Percentiles rank a stretch among this genome's conserved stretches.
Evolutionary conservation across 2,888 invertebrate species (phyloP).

Genomic region (Dryobotodes eremita): DNA sequence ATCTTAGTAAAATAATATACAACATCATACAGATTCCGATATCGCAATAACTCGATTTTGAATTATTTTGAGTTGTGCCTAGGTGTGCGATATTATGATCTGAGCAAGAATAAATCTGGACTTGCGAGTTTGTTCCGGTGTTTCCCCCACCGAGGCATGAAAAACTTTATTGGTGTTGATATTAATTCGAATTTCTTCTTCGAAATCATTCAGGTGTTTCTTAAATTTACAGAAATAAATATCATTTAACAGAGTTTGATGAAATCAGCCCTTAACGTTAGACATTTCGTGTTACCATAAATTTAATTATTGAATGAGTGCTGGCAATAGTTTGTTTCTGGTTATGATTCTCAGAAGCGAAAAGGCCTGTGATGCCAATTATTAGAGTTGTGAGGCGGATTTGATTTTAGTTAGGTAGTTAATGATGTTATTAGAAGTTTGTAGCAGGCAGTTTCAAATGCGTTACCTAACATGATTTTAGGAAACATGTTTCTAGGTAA

Average conservation of each 20-base stretch:
- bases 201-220: too few species aligned
- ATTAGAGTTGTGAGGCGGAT: constrained; percentile 20
- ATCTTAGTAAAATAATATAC: too few species aligned
- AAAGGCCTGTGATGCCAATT: constrained; percentile 25
- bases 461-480: neutral
- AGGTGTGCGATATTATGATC: too few species aligned
- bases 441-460: neutral
- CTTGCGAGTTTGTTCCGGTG: neutral
- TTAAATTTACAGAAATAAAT: neutral
- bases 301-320: constrained; percentile 36
- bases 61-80: too few species aligned
- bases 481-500: neutral
- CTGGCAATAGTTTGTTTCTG: constrained; percentile 27
- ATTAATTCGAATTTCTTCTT: too few species aligned
- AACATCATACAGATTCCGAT: too few species aligned
- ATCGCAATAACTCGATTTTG: too few species aligned
- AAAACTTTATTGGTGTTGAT: too few species aligned
- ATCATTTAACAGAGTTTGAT: neutral
- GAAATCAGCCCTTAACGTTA: constrained; percentile 10
- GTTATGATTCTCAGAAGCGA: constrained; percentile 26
- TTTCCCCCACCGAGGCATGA: too few species aligned
- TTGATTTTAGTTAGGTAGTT: constrained; percentile 47
- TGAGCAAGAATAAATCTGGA: neutral
- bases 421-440: constrained; percentile 15
- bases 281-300: constrained; percentile 30